These are phyloP conservation scores for Drosophila virilis DNA, from an alignment of 1,140 invertebrate species.

Conservation along the genomic window DNA sequence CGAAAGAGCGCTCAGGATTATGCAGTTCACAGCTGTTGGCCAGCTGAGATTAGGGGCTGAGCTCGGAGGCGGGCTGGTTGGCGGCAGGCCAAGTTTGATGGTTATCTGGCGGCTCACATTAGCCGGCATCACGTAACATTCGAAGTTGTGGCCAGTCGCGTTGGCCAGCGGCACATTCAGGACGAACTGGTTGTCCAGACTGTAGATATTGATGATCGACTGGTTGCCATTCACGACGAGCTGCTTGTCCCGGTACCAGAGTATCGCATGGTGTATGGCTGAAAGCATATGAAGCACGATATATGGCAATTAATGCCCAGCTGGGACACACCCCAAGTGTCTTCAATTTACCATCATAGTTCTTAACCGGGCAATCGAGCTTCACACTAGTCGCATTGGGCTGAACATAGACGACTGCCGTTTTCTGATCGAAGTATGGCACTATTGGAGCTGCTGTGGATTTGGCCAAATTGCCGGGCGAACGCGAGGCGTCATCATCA, in stretches of 20 bases:
- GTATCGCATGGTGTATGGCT: conserved; percentile 55
- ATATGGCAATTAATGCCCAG: background rate
- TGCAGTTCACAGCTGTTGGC: conserved; percentile 5
- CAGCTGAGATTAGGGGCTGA: conserved; percentile 1
- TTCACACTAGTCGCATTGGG: conserved; percentile 42
- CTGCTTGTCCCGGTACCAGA: conserved; percentile 58
- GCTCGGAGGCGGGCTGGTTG: conserved; percentile 35
- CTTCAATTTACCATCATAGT: conserved; percentile 58
- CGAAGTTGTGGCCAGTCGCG: conserved; percentile 49
- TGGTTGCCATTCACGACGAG: conserved; percentile 37
- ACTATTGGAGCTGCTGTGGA: conserved; percentile 37
- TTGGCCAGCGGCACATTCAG: conserved; percentile 53
- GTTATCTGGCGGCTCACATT: conserved; percentile 45
- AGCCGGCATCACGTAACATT: conserved; percentile 42
- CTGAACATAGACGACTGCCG: conserved; percentile 44
- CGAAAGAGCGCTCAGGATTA: conserved; percentile 25
- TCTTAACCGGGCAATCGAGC: conserved; percentile 66
- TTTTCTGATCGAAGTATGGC: conserved; percentile 60
- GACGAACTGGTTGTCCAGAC: conserved; percentile 51
- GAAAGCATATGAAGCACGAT: background rate
- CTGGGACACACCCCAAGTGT: background rate
- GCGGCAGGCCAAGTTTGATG: conserved; percentile 48
- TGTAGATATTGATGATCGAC: conserved; percentile 34
- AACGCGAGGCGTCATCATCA: conserved; percentile 47
- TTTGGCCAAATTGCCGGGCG: conserved; percentile 61